Evolutionary conservation across 2,797 vertebrate species (phyloP).

Genomic region (Lepilemur septentrionalis): DNA sequence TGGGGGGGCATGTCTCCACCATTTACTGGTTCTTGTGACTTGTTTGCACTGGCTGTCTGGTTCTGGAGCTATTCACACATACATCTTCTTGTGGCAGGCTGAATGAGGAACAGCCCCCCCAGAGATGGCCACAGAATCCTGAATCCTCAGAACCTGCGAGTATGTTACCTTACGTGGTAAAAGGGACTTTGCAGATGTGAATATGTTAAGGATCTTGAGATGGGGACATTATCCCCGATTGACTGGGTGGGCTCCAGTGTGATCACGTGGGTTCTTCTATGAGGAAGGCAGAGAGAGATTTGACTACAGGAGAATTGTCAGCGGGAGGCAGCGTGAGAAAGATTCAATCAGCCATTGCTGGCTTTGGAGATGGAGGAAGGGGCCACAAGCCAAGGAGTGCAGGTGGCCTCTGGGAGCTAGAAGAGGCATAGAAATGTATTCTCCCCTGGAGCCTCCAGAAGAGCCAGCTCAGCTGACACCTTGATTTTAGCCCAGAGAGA

Average conservation of each 20-base stretch:
- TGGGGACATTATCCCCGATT: background rate
- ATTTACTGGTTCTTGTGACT: background rate
- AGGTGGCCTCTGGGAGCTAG: background rate
- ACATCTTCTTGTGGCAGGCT: background rate
- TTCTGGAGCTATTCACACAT: background rate
- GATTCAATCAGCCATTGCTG: background rate
- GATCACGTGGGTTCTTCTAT: background rate
- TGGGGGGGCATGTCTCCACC: rapidly evolving
- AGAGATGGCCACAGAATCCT: too few species aligned
- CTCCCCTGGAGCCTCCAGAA: background rate
- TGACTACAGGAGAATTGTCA: background rate
- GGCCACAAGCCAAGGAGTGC: background rate
- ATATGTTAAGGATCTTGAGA: background rate
- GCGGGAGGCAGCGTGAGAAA: background rate
- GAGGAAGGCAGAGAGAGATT: background rate
- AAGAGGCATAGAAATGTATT: background rate
- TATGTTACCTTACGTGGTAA: background rate
- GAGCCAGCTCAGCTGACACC: background rate
- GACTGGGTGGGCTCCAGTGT: background rate
- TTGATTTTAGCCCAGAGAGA: background rate
- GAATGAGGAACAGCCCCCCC: background rate
- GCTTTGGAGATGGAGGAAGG: background rate
- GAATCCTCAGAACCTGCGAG: background rate
- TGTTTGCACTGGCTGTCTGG: background rate
- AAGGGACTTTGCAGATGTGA: background rate